Evolutionary conservation across 2,888 invertebrate species (phyloP).

Genomic region (Clitarchus hookeri): DNA sequence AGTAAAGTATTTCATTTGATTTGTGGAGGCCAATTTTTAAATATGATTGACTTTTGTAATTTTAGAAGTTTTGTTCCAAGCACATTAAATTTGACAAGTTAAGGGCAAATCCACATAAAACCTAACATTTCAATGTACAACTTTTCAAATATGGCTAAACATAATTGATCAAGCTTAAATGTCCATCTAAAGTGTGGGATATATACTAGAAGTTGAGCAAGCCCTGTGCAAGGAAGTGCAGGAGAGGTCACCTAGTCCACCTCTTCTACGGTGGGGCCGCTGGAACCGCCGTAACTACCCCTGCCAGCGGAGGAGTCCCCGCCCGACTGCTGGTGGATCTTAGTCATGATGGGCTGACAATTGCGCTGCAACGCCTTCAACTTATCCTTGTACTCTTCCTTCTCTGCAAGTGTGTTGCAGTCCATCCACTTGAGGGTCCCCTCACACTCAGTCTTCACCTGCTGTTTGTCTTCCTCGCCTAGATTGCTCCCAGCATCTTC

Average conservation of each 20-base stretch:
- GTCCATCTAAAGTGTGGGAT: too few relatives aligned
- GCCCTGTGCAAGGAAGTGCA: too few relatives aligned
- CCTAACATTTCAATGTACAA: too few relatives aligned
- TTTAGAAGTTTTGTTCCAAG: too few relatives aligned
- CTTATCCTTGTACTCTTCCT: conserved; percentile 66
- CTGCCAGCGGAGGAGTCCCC: conserved; percentile 45
- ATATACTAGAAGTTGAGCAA: too few relatives aligned
- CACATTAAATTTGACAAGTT: too few relatives aligned
- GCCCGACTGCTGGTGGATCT: conserved; percentile 47
- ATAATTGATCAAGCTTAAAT: too few relatives aligned
- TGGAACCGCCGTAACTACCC: conserved; percentile 51
- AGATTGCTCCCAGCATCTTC: conserved; percentile 52
- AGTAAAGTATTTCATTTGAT: too few relatives aligned
- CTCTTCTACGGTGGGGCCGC: conserved; percentile 58
- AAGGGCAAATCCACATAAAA: too few relatives aligned
- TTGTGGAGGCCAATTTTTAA: too few relatives aligned
- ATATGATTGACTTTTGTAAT: too few relatives aligned
- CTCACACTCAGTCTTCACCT: conserved; percentile 59
- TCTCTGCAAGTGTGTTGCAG: conserved; percentile 66
- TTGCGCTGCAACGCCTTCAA: conserved; percentile 63
- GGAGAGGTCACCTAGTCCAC: conserved; percentile 54
- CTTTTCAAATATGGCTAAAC: too few relatives aligned
- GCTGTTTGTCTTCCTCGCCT: conserved; percentile 52
- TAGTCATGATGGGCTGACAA: conserved; percentile 57
- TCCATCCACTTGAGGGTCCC: conserved; percentile 74